Evolutionary conservation across 2,113 vertebrate genomes (phyloP).

Genomic region (Polypterus bichir): DNA sequence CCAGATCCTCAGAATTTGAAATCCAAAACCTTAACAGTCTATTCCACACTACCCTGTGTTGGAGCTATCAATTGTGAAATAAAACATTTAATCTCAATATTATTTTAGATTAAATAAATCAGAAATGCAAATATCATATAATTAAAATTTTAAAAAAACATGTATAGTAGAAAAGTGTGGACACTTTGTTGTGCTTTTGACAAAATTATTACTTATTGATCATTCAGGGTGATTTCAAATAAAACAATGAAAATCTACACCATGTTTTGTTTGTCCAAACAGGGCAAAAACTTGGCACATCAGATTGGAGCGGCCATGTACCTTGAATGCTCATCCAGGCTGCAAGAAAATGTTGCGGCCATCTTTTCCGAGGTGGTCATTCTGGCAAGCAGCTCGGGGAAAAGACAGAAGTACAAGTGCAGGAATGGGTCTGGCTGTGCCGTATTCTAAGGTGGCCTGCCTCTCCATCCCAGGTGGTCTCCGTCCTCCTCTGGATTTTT

Average conservation of each 20-base stretch:
- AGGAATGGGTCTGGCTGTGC: slow-evolving; percentile 15
- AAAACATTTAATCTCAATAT: too few relatives aligned
- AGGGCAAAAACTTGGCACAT: slow-evolving; percentile 47
- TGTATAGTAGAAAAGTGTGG: too few relatives aligned
- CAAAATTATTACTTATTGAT: too few relatives aligned
- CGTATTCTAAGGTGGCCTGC: slow-evolving; percentile 14
- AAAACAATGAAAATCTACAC: neutral
- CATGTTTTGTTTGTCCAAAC: neutral
- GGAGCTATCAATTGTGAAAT: too few relatives aligned
- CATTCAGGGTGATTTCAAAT: too few relatives aligned
- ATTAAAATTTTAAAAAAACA: too few relatives aligned
- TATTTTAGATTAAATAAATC: too few relatives aligned
- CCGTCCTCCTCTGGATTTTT: neutral
- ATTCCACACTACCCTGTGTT: too few relatives aligned
- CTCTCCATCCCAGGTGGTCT: slow-evolving; percentile 4
- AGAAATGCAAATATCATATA: too few relatives aligned
- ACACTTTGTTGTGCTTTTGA: too few relatives aligned
- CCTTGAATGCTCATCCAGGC: slow-evolving; percentile 47
- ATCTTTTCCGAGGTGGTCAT: slow-evolving; percentile 34
- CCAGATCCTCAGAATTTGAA: too few relatives aligned
- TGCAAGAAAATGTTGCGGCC: slow-evolving; percentile 36
- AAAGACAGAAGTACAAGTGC: slow-evolving; percentile 8
- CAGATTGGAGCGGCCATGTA: slow-evolving; percentile 35
- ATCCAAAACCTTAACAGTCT: too few relatives aligned
- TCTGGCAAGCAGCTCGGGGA: slow-evolving; percentile 28